A percentile compares a stretch with the other conserved stretches of the same genome.
These are phyloP conservation scores for Spinus pinus DNA, from an alignment of 2,797 vertebrate species.

Conservation along the genomic window DNA sequence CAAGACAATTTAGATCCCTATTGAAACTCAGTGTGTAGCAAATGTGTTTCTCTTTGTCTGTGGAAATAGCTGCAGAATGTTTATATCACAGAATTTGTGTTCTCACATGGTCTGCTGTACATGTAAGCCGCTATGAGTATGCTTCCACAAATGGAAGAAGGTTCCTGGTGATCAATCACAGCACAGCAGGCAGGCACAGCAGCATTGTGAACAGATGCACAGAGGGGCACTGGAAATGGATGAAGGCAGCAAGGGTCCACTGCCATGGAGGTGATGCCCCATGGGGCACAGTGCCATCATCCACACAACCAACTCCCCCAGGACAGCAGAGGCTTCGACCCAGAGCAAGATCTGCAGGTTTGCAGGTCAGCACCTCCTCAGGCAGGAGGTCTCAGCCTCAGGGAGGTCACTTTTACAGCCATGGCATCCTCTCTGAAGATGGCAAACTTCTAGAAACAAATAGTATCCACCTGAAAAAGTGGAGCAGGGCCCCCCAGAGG, in stretches of 20 bases:
- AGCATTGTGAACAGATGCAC: fast-evolving
- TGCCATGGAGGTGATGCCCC: not conserved
- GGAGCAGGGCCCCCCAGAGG: not conserved
- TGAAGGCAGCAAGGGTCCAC: not conserved
- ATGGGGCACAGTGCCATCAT: not conserved
- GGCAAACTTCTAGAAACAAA: not conserved
- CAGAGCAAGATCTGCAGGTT: not conserved
- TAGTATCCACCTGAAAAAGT: too few relatives aligned
- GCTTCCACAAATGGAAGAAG: not conserved
- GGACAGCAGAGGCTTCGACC: fast-evolving
- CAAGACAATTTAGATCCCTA: not conserved
- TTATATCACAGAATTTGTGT: not conserved
- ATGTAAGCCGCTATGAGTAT: not conserved
- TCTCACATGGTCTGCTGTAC: not conserved
- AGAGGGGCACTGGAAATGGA: not conserved
- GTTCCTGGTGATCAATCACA: not conserved
- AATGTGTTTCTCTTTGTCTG: not conserved
- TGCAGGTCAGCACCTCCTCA: not conserved
- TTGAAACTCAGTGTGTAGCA: not conserved
- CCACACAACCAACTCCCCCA: not conserved
- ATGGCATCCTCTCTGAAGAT: not conserved
- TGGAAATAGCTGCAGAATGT: not conserved
- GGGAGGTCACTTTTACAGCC: not conserved
- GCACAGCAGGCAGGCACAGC: not conserved
- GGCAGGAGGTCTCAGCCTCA: not conserved